Base-by-base conservation (phyloP, 2,113 vertebrate genomes). In the Cebidichthys violaceus region DNA sequence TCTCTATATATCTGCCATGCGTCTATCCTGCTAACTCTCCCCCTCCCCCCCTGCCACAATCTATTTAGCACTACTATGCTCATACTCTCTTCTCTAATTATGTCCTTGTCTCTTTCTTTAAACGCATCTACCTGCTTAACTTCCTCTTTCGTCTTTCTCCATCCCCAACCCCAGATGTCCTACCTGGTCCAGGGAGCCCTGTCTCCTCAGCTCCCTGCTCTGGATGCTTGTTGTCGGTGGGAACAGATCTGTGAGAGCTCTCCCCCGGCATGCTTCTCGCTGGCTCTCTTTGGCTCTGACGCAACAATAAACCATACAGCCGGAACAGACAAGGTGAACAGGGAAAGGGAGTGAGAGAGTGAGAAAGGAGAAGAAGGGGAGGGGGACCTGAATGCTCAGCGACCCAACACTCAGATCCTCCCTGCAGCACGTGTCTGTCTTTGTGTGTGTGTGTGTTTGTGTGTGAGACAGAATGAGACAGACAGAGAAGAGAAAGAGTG, bases 211-310 rank as follows among this genome's bases (percentile, higher is more conserved):
- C 90, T 78, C 84, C 93, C 77, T 67, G 86, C 69, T 94, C 94
- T 27, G 90, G 89, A 79, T 92, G 91, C 66, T 92, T 93, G 57
- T 94, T 93, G 57, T 94, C 83, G 45, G 85, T 15, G 37, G 94
- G 94, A 79, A 90, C 89, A 66, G 92, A 93, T 90, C 94, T 93
- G 83, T 85, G 90, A 70, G 89, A 81, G 82, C 92, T 95, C 75
- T 96, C 95, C 84, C 96, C 95, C 2, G 96, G 95, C 96, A 96
- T 96, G 89, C 87, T 93, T 82, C 86, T 88, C 29, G 81, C 82
- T 77, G 83, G 87, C 81, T 92, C 83, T 82, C 79, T 83, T 79
- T 77, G 80, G 86, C 85, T 94, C 90, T 94, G 94, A 94, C 90
- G 93, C 93, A 95, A 92, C 86, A 81, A 93, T 85, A 90, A 88